Evolutionary conservation across 2,113 vertebrate species (phyloP).

Genomic region (Zosterops hypoxanthus): DNA sequence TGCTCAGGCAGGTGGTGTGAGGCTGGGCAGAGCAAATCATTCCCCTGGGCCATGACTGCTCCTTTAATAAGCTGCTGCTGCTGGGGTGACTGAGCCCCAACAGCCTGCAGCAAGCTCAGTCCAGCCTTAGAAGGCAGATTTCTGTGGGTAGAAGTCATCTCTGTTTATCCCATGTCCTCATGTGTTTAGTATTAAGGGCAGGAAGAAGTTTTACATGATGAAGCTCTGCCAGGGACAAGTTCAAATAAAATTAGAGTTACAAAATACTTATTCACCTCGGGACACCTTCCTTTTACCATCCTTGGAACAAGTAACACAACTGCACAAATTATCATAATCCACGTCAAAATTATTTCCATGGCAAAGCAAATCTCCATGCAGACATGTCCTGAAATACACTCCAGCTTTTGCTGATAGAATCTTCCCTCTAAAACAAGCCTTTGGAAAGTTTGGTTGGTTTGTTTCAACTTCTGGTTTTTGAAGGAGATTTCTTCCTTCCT

Average conservation of each 20-base stretch:
- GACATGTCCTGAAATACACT: background rate
- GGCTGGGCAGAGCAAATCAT: background rate
- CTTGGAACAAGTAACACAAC: background rate
- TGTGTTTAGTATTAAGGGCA: background rate
- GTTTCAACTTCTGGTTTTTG: background rate
- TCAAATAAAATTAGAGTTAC: background rate
- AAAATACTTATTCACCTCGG: background rate
- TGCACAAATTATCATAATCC: background rate
- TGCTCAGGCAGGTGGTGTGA: background rate
- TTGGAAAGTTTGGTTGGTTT: background rate
- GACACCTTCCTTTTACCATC: background rate
- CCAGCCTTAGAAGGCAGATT: background rate
- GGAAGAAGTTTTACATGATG: fast-evolving
- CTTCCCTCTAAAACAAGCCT: background rate
- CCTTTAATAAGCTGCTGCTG: background rate
- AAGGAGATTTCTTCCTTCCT: background rate
- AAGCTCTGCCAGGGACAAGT: background rate
- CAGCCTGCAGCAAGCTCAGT: background rate
- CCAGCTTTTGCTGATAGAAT: background rate
- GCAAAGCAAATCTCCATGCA: background rate
- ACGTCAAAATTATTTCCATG: background rate
- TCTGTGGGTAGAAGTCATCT: background rate
- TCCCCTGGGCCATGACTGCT: background rate
- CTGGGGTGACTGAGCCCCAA: background rate
- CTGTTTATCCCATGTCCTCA: fast-evolving